These are phyloP conservation scores for Coptodon rendalli DNA, from an alignment of 2,113 vertebrate species.

Conservation along the genomic window DNA sequence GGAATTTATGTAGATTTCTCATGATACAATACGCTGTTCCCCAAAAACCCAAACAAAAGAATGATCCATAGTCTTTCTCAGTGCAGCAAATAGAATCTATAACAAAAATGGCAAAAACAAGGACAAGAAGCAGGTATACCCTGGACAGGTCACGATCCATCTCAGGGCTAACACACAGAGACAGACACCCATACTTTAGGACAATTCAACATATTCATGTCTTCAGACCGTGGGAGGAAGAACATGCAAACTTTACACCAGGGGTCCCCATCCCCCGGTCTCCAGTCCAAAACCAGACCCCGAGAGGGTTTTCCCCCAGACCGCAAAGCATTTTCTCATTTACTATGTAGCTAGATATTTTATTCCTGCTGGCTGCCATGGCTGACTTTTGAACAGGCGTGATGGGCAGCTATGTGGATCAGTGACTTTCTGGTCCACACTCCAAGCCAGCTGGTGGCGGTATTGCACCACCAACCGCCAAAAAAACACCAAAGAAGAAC, in stretches of 20 bases:
- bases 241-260: not conserved
- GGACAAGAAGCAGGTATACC: not conserved
- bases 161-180: not conserved
- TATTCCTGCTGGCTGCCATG: not conserved
- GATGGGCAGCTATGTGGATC: not conserved
- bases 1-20: not conserved
- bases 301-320: not conserved
- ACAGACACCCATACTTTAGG: not conserved
- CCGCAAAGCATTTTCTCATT: not conserved
- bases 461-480: not conserved
- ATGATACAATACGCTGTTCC: not conserved
- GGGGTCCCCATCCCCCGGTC: not conserved
- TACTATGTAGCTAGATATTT: not conserved
- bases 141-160: not conserved
- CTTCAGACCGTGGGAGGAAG: not conserved
- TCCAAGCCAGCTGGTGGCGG: not conserved
- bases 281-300: not conserved
- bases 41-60: not conserved
- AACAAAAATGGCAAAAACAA: not conserved
- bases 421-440: not conserved
- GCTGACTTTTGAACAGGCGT: not conserved
- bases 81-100: not conserved
- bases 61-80: not conserved
- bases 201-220: not conserved
- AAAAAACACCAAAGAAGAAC: not conserved